phyloP scores from a whole-genome alignment of 92 coral and sea anemone genomes.

The Muricea muricata region DNA sequence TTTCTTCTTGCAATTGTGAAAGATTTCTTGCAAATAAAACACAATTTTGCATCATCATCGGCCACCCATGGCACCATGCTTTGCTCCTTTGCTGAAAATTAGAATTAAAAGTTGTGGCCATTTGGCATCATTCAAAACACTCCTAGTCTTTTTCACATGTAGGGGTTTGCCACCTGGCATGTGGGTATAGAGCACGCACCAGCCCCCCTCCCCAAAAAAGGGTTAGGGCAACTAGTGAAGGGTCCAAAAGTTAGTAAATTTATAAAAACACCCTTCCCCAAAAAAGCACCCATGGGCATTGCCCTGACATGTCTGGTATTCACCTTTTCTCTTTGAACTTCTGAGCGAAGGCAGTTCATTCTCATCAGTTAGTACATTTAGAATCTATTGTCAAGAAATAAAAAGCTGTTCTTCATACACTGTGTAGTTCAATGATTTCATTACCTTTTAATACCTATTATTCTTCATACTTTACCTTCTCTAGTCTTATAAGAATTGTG shows the following conservation, averaged over 20 bases:
- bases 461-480: conserved; percentile 68
- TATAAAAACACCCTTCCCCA: too few species aligned
- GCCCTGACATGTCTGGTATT: conserved; percentile 1
- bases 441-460: neutral
- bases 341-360: conserved; percentile 72
- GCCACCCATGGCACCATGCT: conserved; percentile 99
- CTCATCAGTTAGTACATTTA: conserved; percentile 76
- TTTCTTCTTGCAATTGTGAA: conserved; percentile 89
- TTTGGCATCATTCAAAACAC: too few species aligned
- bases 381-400: conserved; percentile 61
- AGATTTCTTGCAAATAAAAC: conserved; percentile 86
- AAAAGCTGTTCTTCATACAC: too few species aligned
- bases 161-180: too few species aligned
- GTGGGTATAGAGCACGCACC: too few species aligned
- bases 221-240: too few species aligned
- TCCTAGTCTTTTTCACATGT: neutral
- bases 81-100: conserved; percentile 82
- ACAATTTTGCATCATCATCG: conserved; percentile 90
- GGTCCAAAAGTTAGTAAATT: too few species aligned
- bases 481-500: conserved; percentile 85
- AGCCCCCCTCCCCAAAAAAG: too few species aligned
- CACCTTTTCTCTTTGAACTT: conserved; percentile 79
- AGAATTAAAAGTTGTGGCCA: too few species aligned
- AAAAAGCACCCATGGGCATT: too few species aligned
- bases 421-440: neutral